Evolutionary conservation across 2,888 invertebrate genomes (phyloP), one percentile per base, ranked within the genome.

Genomic region (Parnassius smintheus): DNA sequence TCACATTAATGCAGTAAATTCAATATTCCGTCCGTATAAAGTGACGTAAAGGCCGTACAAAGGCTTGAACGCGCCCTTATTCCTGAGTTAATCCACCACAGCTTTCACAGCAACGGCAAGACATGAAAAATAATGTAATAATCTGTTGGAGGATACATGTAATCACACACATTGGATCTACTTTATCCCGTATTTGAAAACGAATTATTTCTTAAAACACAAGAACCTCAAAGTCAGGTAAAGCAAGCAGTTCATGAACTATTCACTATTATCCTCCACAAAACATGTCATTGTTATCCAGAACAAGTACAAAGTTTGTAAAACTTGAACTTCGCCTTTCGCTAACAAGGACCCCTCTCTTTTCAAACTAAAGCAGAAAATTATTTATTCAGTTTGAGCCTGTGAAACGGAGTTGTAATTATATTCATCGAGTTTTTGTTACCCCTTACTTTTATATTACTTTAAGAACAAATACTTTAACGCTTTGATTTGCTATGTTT

Each of bases 231-330:
- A 42, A 55, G 54, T 48, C 60, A 55, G 60, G 49, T 49, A 42
- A 44, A 49, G n/a, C 60, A 41, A 56, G 55, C 57, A 41, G 49
- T 60, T 55, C 55, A 60, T 61, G 61, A 61, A 61, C 56, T 61
- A 61, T 61, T 61, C 60, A 61, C 60, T 55, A 54, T 51, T 59
- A 55, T 61, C 50, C 49, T 35, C 42, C n/a, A 61, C 61, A 61
- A 61, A 55, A 61, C 55, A 61, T 61, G 56, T 61, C 61, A 56
- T 61, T 61, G 61, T 61, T 56, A 61, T n/a, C 61, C 61, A 50
- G 61, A 61, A 35, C 55, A 56, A 61, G 61, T 56, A 50, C 13
- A 51, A 61, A 61, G 44, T 61, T 61, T 61, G 61, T 61, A 50
- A 61, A 56, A 61, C 61, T 61, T 56, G 42, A 61, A 61, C 50